A percentile compares a stretch with the other conserved stretches of the same genome.
Conservation (phyloP, 1,140 invertebrate species). For the Macrobrachium nipponense region DNA sequence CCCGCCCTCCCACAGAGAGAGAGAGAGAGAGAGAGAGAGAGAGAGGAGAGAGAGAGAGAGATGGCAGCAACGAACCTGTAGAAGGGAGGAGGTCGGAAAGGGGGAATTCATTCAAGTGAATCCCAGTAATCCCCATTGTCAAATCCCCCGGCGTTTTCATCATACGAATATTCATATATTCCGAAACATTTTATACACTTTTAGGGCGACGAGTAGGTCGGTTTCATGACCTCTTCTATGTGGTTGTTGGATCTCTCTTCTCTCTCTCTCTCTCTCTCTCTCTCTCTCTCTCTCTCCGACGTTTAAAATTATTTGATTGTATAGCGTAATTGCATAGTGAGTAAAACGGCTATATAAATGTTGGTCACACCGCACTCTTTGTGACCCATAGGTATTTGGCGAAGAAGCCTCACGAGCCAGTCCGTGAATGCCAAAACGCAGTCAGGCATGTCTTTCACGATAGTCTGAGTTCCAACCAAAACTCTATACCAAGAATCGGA, state of each 20-base stretch:
- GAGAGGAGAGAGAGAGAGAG: conserved; percentile 5
- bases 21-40: conserved; percentile 18
- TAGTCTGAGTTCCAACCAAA: too few species aligned
- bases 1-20: not conserved
- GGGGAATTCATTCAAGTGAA: too few species aligned
- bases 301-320: not conserved
- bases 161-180: not conserved
- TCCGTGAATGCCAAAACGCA: too few species aligned
- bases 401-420: too few species aligned
- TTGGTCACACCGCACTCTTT: too few species aligned
- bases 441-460: too few species aligned
- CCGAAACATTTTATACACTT: not conserved
- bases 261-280: conserved; percentile 15
- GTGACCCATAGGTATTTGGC: too few species aligned
- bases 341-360: not conserved
- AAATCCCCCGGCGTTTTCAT: too few species aligned
- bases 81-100: too few species aligned
- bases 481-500: too few species aligned
- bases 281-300: conserved; percentile 22
- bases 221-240: too few species aligned
- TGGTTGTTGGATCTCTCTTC: not conserved
- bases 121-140: too few species aligned
- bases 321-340: not conserved
- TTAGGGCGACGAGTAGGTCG: not conserved
- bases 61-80: not conserved